These are phyloP conservation scores for Heterodera carotae DNA, from an alignment of 1,140 invertebrate genomes.

Conservation along the genomic window DNA sequence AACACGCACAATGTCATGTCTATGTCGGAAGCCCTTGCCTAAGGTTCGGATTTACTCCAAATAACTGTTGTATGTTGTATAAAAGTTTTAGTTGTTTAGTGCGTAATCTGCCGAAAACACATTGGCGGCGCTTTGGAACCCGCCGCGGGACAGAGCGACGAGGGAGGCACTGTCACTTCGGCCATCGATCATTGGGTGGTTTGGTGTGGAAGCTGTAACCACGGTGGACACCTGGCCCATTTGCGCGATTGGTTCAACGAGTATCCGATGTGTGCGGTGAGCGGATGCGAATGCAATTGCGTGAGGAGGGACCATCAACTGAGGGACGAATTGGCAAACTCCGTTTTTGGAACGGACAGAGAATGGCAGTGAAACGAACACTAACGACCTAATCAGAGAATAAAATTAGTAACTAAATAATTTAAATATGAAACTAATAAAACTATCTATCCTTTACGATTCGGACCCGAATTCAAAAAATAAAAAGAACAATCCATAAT, in stretches of 20 bases:
- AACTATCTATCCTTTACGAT: no score
- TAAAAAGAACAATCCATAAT: no score
- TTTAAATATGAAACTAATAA: no score
- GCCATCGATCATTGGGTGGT: conserved; percentile 48
- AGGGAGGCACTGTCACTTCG: conserved; percentile 5
- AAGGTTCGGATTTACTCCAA: not conserved
- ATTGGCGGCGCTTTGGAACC: conserved; percentile 34
- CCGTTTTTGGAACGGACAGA: not conserved
- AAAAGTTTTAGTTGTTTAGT: conserved; percentile 1
- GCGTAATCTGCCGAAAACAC: conserved; percentile 42
- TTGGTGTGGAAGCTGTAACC: conserved; percentile 33
- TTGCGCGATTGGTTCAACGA: conserved; percentile 43
- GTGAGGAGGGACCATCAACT: conserved; percentile 30
- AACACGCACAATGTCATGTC: conserved; percentile 18
- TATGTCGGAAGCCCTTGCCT: conserved; percentile 40
- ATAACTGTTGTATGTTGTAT: not conserved
- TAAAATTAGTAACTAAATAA: no score
- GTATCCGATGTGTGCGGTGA: conserved; percentile 38
- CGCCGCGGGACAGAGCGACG: conserved; percentile 19
- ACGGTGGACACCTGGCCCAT: conserved; percentile 46
- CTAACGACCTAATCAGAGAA: no score
- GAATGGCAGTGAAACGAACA: not conserved
- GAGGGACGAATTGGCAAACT: conserved; percentile 11
- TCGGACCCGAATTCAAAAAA: no score
- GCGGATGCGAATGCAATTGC: conserved; percentile 41